Evolutionary conservation across 2,797 vertebrate species (phyloP).

Genomic region (Astyanax mexicanus): DNA sequence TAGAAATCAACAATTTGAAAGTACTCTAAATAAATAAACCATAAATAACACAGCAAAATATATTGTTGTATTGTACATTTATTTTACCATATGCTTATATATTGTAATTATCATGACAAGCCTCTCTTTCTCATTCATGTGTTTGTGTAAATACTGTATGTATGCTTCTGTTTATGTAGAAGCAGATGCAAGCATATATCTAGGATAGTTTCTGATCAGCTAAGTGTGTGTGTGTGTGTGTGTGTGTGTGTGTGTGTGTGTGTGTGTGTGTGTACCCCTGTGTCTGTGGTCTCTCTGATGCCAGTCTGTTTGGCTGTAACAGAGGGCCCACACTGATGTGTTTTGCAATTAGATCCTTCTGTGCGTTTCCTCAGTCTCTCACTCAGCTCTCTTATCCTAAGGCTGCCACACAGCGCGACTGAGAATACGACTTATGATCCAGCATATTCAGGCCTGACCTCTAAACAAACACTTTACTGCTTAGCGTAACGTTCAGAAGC

Average conservation of each 20-base stretch:
- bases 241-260: slow-evolving; percentile 2
- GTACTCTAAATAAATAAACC: too few species aligned
- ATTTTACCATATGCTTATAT: too few species aligned
- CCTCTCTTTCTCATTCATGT: too few species aligned
- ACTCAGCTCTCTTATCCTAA: slow-evolving; percentile 5
- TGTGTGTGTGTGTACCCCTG: not conserved
- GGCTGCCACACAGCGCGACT: not conserved
- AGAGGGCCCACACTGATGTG: slow-evolving; percentile 16
- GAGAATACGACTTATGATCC: not conserved
- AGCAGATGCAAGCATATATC: too few species aligned
- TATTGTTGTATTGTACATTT: too few species aligned
- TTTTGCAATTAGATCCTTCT: slow-evolving; percentile 21
- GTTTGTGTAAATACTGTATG: too few species aligned
- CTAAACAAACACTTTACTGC: slow-evolving; percentile 7
- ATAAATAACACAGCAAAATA: too few species aligned
- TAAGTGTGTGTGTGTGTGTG: not conserved
- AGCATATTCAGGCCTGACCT: slow-evolving; percentile 4
- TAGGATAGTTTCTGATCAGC: too few species aligned
- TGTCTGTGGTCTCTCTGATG: slow-evolving; percentile 14
- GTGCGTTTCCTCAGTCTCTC: slow-evolving; percentile 3
- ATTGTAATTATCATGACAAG: too few species aligned
- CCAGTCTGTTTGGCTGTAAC: slow-evolving; percentile 20
- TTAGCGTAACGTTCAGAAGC: not conserved
- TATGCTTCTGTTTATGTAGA: not conserved
- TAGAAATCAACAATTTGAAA: too few species aligned